These are phyloP conservation scores for Drosophila histrio DNA, from an alignment of 2,888 invertebrate species.

Conservation along the genomic window DNA sequence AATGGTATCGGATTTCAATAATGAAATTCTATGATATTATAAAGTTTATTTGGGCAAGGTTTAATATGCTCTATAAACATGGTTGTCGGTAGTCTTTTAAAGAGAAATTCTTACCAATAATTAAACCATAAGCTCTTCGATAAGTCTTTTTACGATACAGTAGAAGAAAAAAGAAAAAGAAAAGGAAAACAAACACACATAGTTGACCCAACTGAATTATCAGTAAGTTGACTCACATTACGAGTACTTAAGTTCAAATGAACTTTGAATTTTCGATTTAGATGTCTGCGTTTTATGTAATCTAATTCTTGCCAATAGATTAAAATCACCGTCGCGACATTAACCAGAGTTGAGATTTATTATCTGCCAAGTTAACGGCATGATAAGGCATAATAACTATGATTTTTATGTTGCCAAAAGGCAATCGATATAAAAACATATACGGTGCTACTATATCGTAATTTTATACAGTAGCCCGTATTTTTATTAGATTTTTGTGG, in stretches of 20 bases:
- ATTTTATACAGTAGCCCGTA: conserved; percentile 22
- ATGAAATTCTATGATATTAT: conserved; percentile 59
- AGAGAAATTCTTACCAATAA: conserved; percentile 43
- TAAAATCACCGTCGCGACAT: conserved; percentile 18
- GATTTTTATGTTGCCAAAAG: conserved; percentile 49
- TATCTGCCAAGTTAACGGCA: conserved; percentile 6
- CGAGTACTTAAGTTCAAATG: neutral
- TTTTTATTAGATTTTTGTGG: neutral
- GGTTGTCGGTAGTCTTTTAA: conserved; percentile 69
- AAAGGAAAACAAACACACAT: neutral
- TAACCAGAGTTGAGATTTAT: conserved; percentile 18
- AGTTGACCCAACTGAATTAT: conserved; percentile 2
- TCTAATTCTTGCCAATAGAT: conserved; percentile 28
- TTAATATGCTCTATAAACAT: conserved; percentile 80
- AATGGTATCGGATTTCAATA: conserved; percentile 60
- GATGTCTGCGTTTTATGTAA: conserved; percentile 21
- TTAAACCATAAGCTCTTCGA: conserved; percentile 46
- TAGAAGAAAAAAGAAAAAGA: neutral
- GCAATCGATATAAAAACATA: conserved; percentile 49
- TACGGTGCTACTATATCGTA: conserved; percentile 37
- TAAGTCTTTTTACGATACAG: conserved; percentile 48
- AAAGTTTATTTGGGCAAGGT: conserved; percentile 50
- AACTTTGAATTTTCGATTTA: conserved; percentile 27
- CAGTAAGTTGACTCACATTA: conserved; percentile 19
- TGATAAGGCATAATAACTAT: conserved; percentile 20